phyloP scores from a whole-genome alignment of 2,888 invertebrate species.

The Conchocele bisecta region DNA sequence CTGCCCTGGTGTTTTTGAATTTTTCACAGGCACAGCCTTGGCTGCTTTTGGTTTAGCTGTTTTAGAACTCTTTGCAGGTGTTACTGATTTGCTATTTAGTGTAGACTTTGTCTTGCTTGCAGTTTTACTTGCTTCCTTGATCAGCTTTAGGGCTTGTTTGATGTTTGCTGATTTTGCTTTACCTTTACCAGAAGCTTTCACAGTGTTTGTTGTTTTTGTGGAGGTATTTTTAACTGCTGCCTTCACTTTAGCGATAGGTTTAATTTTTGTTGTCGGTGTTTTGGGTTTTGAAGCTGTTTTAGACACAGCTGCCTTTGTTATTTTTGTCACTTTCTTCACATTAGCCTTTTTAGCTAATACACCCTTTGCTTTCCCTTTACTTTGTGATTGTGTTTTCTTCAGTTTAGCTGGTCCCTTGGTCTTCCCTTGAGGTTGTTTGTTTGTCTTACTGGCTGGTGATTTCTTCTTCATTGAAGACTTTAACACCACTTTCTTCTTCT shows the following conservation, averaged over 20 bases:
- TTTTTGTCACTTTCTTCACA: neutral
- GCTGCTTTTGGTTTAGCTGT: no score
- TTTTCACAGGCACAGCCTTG: no score
- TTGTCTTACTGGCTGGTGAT: neutral
- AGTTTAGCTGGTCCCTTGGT: no score
- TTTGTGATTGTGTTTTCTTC: neutral
- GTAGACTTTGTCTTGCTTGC: no score
- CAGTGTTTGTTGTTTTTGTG: constrained; percentile 4
- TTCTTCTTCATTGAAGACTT: constrained; percentile 4
- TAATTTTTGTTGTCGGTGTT: neutral
- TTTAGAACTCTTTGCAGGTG: no score
- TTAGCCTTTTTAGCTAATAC: neutral
- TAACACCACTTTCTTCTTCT: neutral
- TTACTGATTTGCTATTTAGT: no score
- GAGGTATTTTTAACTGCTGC: constrained; percentile 19
- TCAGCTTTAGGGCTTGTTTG: neutral
- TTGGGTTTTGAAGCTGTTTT: constrained; percentile 12
- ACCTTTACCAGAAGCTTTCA: neutral
- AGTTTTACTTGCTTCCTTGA: neutral
- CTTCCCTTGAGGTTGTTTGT: no score
- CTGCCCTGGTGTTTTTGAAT: no score
- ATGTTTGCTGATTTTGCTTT: neutral
- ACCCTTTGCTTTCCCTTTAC: constrained; percentile 1
- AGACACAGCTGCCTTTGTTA: neutral
- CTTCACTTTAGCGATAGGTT: constrained; percentile 9